Evolutionary conservation across 2,113 vertebrate species (phyloP).

Genomic region (Gymnorhina tibicen): DNA sequence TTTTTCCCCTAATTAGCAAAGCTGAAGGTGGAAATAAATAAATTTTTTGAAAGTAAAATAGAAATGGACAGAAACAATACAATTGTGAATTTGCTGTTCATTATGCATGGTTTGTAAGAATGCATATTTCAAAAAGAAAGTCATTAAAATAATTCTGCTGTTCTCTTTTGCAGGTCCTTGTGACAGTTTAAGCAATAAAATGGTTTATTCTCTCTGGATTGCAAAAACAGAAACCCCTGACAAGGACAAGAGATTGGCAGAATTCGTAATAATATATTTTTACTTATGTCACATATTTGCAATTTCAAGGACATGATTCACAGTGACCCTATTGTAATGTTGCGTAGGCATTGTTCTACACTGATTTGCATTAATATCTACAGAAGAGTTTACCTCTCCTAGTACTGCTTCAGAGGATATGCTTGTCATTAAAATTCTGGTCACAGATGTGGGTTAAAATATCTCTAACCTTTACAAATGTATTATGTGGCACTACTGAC

Average conservation of each 20-base stretch:
- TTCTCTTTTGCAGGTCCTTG: constrained; percentile 53
- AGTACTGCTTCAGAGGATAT: constrained; percentile 48
- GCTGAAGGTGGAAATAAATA: not conserved
- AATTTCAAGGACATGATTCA: constrained; percentile 73
- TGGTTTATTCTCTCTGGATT: constrained; percentile 66
- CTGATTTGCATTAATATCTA: constrained; percentile 67
- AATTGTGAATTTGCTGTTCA: constrained; percentile 61
- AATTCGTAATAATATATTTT: constrained; percentile 68
- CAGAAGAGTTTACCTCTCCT: constrained; percentile 42
- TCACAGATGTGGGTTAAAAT: constrained; percentile 75
- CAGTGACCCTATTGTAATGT: constrained; percentile 52
- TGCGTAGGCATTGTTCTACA: constrained; percentile 39
- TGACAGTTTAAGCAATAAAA: constrained; percentile 68
- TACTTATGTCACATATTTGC: constrained; percentile 69
- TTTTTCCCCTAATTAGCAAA: constrained; percentile 17
- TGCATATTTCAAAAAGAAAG: constrained; percentile 64
- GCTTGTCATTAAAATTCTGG: constrained; percentile 69
- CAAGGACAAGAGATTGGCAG: constrained; percentile 66
- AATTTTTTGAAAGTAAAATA: constrained; percentile 37
- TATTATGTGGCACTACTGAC: constrained; percentile 71
- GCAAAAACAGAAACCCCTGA: constrained; percentile 47
- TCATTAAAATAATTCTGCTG: constrained; percentile 60
- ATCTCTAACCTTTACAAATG: constrained; percentile 76
- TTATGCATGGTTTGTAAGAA: constrained; percentile 53
- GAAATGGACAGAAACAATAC: constrained; percentile 17